These are phyloP conservation scores for Pogonomyrmex barbatus DNA, from an alignment of 1,140 invertebrate genomes.

Conservation along the genomic window DNA sequence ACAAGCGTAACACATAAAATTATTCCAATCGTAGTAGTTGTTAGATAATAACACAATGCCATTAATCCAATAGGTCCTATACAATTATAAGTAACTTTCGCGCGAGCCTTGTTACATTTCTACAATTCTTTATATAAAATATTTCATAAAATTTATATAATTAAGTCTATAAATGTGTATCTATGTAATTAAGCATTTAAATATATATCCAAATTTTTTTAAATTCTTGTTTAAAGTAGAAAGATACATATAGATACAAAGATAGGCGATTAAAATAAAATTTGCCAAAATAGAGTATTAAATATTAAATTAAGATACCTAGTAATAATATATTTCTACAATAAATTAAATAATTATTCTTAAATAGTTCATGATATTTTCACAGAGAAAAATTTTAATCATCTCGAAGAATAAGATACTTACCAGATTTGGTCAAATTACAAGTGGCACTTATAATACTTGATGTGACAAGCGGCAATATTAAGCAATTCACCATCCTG, in stretches of 20 bases:
- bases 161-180: neutral
- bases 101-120: neutral
- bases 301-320: too few species aligned
- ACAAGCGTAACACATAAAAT: conserved; percentile 88
- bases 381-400: neutral
- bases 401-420: neutral
- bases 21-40: conserved; percentile 89
- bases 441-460: conserved; percentile 88
- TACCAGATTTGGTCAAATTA: conserved; percentile 83
- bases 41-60: conserved; percentile 89
- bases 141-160: neutral
- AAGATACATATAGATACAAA: neutral
- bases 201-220: neutral
- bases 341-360: too few species aligned
- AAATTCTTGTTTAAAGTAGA: neutral
- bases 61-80: conserved; percentile 85
- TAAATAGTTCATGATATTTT: too few species aligned
- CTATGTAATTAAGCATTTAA: neutral
- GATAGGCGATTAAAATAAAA: too few species aligned
- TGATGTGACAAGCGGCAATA: conserved; percentile 88
- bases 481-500: conserved; percentile 88
- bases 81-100: neutral
- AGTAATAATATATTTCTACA: too few species aligned
- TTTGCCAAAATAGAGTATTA: too few species aligned
- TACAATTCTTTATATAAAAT: neutral